Evolutionary conservation across 2,797 vertebrate genomes (phyloP), one percentile per base, ranked within the genome.

Genomic region (Sternarchorhynchus goeldii): DNA sequence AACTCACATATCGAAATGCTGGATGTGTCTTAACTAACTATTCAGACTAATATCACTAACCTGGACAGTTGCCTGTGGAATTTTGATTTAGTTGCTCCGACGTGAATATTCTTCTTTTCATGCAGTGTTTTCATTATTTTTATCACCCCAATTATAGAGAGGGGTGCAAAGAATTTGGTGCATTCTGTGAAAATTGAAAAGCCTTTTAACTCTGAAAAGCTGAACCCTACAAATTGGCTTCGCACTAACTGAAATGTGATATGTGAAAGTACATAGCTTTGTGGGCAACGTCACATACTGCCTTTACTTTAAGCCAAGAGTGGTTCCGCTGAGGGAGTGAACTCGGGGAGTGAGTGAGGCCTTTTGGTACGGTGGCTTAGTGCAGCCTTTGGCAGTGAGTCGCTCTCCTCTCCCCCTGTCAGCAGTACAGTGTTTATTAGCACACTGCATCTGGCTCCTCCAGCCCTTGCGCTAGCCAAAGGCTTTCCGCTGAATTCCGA

Each of bases 381-480:
- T 88, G 80, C 82, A 88, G 87, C 90, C 85, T 85, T 85, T 88
- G 81, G 81, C 67, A 67, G 78, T 76, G 55, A 85, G 85, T 66
- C 65, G 62, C 63, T 82, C 63, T 50, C 18, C 69, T 57, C 76
- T 71, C 76, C 70, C 59, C 85, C 89, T 89, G 89, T 90, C 84
- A 83, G 90, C 88, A 86, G 86, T 87, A n/a, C 32, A 82, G 85
- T 88, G 88, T 91, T 86, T 86, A 91, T 89, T 90, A 91, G 87
- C 50, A 32, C 25, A 32, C 25, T 55, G 68, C 53, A 16, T 71
- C 68, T 57, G 68, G 31, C 55, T 57, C 18, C 5, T 50, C 20
- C 73, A 50, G 1, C 55, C 58, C 50, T 60, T 55, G 39, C 60
- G 58, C 73, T 55, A 62, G 57, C 82, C 73, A 64, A 76, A 78